A percentile compares a stretch with the other conserved stretches of the same genome.
Evolutionary conservation across 2,797 vertebrate species (phyloP).

Genomic region (Nannoperca obscura): DNA sequence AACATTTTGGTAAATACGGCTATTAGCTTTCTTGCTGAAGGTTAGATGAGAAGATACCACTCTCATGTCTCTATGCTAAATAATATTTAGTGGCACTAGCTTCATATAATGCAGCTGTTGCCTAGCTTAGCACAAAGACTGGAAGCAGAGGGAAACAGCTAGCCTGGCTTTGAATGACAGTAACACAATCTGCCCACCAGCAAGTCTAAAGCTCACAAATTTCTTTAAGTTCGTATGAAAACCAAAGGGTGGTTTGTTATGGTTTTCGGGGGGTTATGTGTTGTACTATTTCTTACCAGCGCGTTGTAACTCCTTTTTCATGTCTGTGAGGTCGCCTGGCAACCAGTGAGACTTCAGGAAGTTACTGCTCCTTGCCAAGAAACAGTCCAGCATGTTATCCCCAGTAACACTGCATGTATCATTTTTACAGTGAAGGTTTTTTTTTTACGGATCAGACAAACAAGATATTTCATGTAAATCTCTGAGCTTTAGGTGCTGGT

Average conservation of each 20-base stretch:
- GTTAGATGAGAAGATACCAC: not conserved
- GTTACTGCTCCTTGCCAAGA: not conserved
- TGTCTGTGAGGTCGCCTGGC: not conserved
- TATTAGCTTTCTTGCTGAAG: not conserved
- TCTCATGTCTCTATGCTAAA: not conserved
- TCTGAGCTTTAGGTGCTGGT: too few species aligned
- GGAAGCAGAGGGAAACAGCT: not conserved
- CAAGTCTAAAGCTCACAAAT: not conserved
- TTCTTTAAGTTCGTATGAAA: not conserved
- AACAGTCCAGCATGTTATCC: not conserved
- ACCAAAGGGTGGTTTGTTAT: too few species aligned
- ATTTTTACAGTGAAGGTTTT: not conserved
- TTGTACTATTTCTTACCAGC: not conserved
- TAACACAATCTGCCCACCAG: not conserved
- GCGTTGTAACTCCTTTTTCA: not conserved
- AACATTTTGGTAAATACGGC: not conserved
- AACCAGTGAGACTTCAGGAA: not conserved
- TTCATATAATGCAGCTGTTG: not conserved
- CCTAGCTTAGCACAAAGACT: not conserved
- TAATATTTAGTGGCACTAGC: too few species aligned
- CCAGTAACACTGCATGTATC: not conserved
- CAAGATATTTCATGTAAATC: not conserved
- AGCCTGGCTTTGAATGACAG: not conserved
- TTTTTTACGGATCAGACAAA: not conserved
- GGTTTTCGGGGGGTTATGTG: not conserved